Percentiles rank a stretch among this genome's conserved stretches.
These are phyloP conservation scores for Oncorhynchus gorbuscha DNA, from an alignment of 2,113 vertebrate genomes.

Conservation along the genomic window DNA sequence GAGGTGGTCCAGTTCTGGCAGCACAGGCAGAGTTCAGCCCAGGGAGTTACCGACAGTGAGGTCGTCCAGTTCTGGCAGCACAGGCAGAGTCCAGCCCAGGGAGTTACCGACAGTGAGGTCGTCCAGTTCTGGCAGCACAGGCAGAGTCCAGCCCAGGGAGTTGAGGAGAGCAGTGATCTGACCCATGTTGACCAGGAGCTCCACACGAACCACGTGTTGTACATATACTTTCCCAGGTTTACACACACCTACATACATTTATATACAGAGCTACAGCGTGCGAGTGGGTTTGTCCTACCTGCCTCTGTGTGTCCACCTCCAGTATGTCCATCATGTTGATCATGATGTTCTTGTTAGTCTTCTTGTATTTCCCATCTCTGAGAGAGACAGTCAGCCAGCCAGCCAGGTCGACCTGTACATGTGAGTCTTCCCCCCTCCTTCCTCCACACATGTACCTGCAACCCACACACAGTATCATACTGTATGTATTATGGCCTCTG, in stretches of 20 bases:
- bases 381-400: conserved; percentile 96
- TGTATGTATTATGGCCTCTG: neutral
- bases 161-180: conserved; percentile 92
- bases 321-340: conserved; percentile 98
- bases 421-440: conserved; percentile 78
- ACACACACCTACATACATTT: conserved; percentile 51
- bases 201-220: conserved; percentile 87
- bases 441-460: conserved; percentile 79
- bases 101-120: no score
- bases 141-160: conserved; percentile 64
- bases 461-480: neutral
- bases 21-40: no score
- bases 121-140: no score
- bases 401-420: conserved; percentile 95
- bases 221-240: neutral
- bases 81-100: no score
- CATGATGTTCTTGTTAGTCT: conserved; percentile 94
- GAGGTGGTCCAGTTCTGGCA: no score
- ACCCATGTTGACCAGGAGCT: conserved; percentile 96
- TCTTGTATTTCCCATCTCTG: conserved; percentile 96
- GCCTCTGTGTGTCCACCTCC: conserved; percentile 87
- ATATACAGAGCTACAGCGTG: neutral
- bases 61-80: no score
- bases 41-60: no score
- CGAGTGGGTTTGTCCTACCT: conserved; percentile 73